A percentile compares a stretch with the other conserved stretches of the same genome.
phyloP scores from a whole-genome alignment of 92 coral and sea anemone genomes.

The Blastomussa wellsi region DNA sequence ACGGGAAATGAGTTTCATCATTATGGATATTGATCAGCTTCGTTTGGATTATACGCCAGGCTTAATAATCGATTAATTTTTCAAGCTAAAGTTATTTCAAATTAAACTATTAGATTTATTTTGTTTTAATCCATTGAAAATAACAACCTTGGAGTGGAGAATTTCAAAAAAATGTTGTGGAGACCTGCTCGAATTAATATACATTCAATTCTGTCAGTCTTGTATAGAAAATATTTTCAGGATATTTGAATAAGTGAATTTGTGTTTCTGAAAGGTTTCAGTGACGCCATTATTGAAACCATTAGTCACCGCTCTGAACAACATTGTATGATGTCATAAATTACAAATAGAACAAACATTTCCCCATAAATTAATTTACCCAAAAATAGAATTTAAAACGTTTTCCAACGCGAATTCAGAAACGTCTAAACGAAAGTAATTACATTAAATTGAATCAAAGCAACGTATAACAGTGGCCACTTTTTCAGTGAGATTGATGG shows the following conservation, averaged over 20 bases:
- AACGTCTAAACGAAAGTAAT: background rate
- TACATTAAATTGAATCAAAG: background rate
- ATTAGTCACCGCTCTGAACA: background rate
- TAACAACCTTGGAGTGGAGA: background rate
- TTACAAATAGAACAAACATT: background rate
- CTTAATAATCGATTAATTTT: background rate
- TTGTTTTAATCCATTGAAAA: background rate
- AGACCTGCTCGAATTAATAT: background rate
- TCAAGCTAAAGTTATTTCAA: background rate
- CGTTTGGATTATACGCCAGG: background rate
- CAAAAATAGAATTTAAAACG: background rate
- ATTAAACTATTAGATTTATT: background rate
- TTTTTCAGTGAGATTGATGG: background rate
- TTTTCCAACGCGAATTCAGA: background rate
- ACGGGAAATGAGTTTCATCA: background rate
- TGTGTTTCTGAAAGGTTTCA: background rate
- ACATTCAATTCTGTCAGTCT: background rate
- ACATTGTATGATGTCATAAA: background rate
- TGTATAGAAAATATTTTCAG: background rate
- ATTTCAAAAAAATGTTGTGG: background rate
- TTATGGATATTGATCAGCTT: background rate
- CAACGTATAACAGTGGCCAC: background rate
- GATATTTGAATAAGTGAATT: background rate
- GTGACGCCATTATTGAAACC: background rate
- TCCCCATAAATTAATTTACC: too few species aligned